phyloP scores from a whole-genome alignment of 2,888 invertebrate species.

The Didymodactylos carnosus region DNA sequence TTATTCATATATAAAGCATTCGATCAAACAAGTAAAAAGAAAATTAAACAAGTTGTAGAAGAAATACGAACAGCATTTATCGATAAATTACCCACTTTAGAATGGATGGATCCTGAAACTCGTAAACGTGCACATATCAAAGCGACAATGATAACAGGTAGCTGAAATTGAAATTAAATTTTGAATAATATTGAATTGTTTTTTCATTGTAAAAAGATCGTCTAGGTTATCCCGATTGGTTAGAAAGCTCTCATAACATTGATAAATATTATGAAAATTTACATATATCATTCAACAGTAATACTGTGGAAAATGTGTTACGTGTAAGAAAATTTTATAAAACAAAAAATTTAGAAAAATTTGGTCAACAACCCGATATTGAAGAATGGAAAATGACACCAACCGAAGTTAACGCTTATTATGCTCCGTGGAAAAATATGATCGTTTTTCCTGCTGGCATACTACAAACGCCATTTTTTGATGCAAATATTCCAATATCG shows the following conservation, averaged over 20 bases:
- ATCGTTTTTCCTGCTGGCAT: slow-evolving; percentile 29
- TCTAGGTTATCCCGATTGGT: slow-evolving; percentile 27
- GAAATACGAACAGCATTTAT: slow-evolving; percentile 20
- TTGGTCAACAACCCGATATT: slow-evolving; percentile 15
- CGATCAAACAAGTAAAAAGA: slow-evolving; percentile 18
- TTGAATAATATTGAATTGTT: neutral
- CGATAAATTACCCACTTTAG: slow-evolving; percentile 18
- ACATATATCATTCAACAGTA: slow-evolving; percentile 19
- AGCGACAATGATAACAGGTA: slow-evolving; percentile 15
- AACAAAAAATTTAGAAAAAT: slow-evolving; percentile 20
- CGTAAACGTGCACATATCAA: slow-evolving; percentile 21
- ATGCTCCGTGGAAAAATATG: slow-evolving; percentile 21
- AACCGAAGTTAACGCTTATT: slow-evolving; percentile 26
- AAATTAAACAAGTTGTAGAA: slow-evolving; percentile 21
- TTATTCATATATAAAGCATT: slow-evolving; percentile 18
- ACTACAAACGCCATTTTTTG: slow-evolving; percentile 20
- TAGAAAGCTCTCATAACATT: slow-evolving; percentile 19
- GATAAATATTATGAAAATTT: slow-evolving; percentile 23
- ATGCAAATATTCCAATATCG: neutral
- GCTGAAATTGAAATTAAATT: neutral
- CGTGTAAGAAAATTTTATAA: slow-evolving; percentile 20
- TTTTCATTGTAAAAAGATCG: slow-evolving; percentile 9
- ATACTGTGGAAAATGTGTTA: slow-evolving; percentile 25
- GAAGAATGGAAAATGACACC: slow-evolving; percentile 26
- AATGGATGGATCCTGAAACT: slow-evolving; percentile 26